Evolutionary conservation across 2,113 vertebrate genomes (phyloP), one percentile per base, ranked within the genome.

Genomic region (Pogona vitticeps): DNA sequence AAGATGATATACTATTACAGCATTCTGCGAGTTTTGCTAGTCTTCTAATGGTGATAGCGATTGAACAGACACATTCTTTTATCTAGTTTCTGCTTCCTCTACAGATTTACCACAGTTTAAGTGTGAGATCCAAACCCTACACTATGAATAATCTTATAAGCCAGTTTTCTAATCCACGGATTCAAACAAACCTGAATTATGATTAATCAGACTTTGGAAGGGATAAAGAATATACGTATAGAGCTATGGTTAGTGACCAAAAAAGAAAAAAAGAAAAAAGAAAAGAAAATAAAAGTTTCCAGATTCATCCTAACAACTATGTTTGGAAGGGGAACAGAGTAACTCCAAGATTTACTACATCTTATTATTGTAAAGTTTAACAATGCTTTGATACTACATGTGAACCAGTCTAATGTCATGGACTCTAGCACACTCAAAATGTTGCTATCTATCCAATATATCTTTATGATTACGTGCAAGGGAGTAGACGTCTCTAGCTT

Each of bases 381-480:
- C 70, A 38, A 38, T 38, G 33, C 17, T 76, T 76, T 46, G 67
- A 23, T 61, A 77, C 9, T 59, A 26, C 6, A 18, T 36, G 56
- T 38, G 33, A 67, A 38, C 38, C 61, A 81, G 42, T 46, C 26
- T 10, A 79, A 71, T 59, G 59, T 10, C 28, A 61, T 42, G 31
- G 42, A 86, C 52, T 52, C 84, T 0, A 82, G 63, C 14, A 72
- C 76, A 86, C 67, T 31, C 0, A 0, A 70, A 65, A 17, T 67
- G 18, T 58, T 88, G 83, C 83, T 52, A 89, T 85, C 23, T 88
- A 40, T 52, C 42, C 18, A 71, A 82, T 15, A 26, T 56, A 17
- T 71, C 63, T 84, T 84, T 87, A 86, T 80, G 65, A 91, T 52
- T 87, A 23, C 33, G 61, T 0, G 76, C 33, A 88, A 86, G 38